Evolutionary conservation across 2,797 vertebrate species (phyloP).

Genomic region (Scarus forsteni): DNA sequence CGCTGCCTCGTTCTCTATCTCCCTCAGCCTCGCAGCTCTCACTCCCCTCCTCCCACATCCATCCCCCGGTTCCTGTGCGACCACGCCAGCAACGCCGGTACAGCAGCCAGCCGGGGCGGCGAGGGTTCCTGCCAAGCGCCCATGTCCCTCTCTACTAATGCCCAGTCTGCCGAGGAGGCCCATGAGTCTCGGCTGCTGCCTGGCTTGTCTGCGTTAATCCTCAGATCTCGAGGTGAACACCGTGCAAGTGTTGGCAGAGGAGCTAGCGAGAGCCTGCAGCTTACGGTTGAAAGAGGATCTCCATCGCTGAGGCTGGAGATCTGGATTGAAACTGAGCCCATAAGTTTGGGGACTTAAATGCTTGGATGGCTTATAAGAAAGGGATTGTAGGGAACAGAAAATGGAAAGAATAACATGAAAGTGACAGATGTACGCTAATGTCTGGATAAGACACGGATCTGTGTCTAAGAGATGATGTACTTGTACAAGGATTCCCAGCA

Average conservation of each 20-base stretch:
- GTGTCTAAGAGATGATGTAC: neutral
- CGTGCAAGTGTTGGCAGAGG: conserved; percentile 48
- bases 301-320: conserved; percentile 29
- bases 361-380: conserved; percentile 22
- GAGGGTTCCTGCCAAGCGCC: conserved; percentile 65
- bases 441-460: conserved; percentile 16
- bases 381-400: conserved; percentile 30
- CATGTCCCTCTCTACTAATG: conserved; percentile 72
- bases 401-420: conserved; percentile 14
- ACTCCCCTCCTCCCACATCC: conserved; percentile 24
- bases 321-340: conserved; percentile 40
- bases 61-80: conserved; percentile 42
- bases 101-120: conserved; percentile 59
- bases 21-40: conserved; percentile 60
- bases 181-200: conserved; percentile 53
- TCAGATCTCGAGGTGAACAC: conserved; percentile 65
- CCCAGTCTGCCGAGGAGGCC: conserved; percentile 69
- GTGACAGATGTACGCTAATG: conserved; percentile 32
- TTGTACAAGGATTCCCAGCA: conserved; percentile 1
- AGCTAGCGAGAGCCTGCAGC: conserved; percentile 40
- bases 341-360: conserved; percentile 36
- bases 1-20: conserved; percentile 65
- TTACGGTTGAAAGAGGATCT: conserved; percentile 48
- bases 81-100: conserved; percentile 49
- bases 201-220: conserved; percentile 71